Conservation (phyloP, 2,113 vertebrate species). For the Leucopternis melanops region DNA sequence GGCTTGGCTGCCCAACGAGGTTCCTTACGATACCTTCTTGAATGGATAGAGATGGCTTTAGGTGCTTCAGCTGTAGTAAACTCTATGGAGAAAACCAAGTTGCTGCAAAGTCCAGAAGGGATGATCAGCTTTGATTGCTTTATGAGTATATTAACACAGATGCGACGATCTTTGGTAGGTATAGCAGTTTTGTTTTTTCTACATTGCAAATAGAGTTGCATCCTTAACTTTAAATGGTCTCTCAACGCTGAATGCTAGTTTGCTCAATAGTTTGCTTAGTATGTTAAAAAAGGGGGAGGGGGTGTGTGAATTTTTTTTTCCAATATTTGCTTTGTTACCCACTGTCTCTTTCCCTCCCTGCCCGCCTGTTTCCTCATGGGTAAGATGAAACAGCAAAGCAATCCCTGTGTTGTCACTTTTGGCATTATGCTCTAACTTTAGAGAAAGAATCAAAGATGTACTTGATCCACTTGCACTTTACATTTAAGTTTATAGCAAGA, state of each 20-base stretch:
- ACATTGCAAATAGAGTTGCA: not conserved
- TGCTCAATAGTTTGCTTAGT: not conserved
- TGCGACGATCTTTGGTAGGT: conserved; percentile 95
- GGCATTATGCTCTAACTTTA: not conserved
- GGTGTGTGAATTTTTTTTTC: too few species aligned
- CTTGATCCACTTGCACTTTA: not conserved
- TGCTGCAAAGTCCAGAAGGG: conserved; percentile 81
- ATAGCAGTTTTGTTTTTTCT: not conserved
- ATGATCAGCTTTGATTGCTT: conserved; percentile 96
- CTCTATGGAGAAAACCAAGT: conserved; percentile 82
- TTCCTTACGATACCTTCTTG: conserved; percentile 88
- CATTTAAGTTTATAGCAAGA: not conserved
- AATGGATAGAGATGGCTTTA: conserved; percentile 94
- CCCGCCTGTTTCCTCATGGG: not conserved
- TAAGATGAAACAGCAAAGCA: not conserved
- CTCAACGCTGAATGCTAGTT: not conserved
- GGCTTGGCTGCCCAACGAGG: conserved; percentile 93
- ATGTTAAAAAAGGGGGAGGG: not conserved
- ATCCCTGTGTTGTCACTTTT: not conserved
- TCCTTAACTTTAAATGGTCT: not conserved
- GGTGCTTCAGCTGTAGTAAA: conserved; percentile 88
- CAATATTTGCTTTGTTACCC: not conserved
- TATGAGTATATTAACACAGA: conserved; percentile 94
- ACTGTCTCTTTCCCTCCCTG: not conserved
- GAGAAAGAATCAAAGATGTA: not conserved